Evolutionary conservation across 2,113 vertebrate species (phyloP), one percentile per base, ranked within the genome.

Genomic region (Daboia siamensis): DNA sequence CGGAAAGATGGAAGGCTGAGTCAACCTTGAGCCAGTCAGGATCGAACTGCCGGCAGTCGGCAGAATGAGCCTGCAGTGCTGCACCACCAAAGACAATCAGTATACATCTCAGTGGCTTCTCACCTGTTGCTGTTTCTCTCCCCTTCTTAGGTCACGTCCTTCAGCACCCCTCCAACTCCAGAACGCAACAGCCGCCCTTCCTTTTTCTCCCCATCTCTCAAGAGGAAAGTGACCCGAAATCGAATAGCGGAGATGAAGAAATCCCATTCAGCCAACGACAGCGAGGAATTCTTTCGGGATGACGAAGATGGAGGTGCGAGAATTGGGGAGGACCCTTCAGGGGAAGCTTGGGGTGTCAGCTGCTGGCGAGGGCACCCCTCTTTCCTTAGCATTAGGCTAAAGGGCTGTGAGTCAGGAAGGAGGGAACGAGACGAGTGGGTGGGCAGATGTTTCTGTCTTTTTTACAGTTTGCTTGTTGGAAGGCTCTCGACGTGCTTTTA

Each of bases 201-300:
- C 51, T 99, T 99, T 97, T 99, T 99, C 96, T 99, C 99, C 0
- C 99, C 99, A 0, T 99, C 99, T 24, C 98, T 99, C 61, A 98
- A 98, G 80, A 98, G 99, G 24, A 99, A 99, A 96, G 97, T 98
- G 80, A 99, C 99, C 1, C 97, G 98, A 48, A 98, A 98, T 96
- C 96, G 98, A 29, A 99, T 98, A 1, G 97, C 98, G 0, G 99
- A 99, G 97, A 99, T 99, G 99, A 99, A 99, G 97, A 99, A 99
- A 94, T 99, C 99, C 0, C 99, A 99, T 95, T 99, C 99, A 0
- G 99, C 99, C 94, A 99, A 99, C 0, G 99, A 99, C 98, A 99
- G 99, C 0, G 99, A 99, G 94, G 99, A 99, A 90, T 99, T 99
- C 97, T 99, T 99, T 97, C 98, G 99, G 93, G 99, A 99, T 93